A percentile compares a stretch with the other conserved stretches of the same genome.
phyloP scores from a whole-genome alignment of 1,140 invertebrate genomes.

The Drepana arcuata region DNA sequence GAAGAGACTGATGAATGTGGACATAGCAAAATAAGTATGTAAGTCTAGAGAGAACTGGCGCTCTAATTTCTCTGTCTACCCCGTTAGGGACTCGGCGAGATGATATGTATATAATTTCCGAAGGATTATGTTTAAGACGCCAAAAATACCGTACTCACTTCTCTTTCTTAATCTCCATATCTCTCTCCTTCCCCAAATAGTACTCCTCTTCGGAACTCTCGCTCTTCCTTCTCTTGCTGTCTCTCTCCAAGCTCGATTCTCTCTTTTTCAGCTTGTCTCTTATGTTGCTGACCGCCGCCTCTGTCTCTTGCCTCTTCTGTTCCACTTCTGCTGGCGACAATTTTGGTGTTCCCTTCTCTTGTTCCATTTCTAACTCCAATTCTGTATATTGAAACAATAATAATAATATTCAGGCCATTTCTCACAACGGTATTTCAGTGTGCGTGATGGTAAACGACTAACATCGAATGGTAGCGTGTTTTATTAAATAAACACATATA shows the following conservation, averaged over 20 bases:
- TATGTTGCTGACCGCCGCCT: slow-evolving; percentile 63
- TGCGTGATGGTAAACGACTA: too few relatives aligned
- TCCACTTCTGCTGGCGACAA: slow-evolving; percentile 21
- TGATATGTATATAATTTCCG: too few relatives aligned
- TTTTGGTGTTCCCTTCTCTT: slow-evolving; percentile 17
- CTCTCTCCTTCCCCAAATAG: slow-evolving; percentile 79
- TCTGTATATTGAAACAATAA: slow-evolving; percentile 24
- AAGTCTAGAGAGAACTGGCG: too few relatives aligned
- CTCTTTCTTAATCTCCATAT: slow-evolving; percentile 77
- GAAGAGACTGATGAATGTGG: too few relatives aligned
- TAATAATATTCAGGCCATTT: too few relatives aligned
- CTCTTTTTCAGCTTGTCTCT: slow-evolving; percentile 58
- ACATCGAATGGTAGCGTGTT: too few relatives aligned
- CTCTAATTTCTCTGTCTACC: too few relatives aligned
- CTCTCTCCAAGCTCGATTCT: slow-evolving; percentile 31
- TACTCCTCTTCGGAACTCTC: slow-evolving; percentile 72
- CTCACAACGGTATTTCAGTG: too few relatives aligned
- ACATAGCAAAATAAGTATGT: too few relatives aligned
- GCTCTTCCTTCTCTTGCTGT: slow-evolving; percentile 27
- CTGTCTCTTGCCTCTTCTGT: slow-evolving; percentile 37
- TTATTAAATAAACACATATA: too few relatives aligned
- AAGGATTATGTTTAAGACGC: too few relatives aligned
- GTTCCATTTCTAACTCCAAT: slow-evolving; percentile 35
- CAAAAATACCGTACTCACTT: slow-evolving; percentile 74
- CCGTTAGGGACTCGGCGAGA: too few relatives aligned